These are phyloP conservation scores for Ctenosaura bakeri DNA, from an alignment of 2,797 vertebrate genomes.

Conservation along the genomic window DNA sequence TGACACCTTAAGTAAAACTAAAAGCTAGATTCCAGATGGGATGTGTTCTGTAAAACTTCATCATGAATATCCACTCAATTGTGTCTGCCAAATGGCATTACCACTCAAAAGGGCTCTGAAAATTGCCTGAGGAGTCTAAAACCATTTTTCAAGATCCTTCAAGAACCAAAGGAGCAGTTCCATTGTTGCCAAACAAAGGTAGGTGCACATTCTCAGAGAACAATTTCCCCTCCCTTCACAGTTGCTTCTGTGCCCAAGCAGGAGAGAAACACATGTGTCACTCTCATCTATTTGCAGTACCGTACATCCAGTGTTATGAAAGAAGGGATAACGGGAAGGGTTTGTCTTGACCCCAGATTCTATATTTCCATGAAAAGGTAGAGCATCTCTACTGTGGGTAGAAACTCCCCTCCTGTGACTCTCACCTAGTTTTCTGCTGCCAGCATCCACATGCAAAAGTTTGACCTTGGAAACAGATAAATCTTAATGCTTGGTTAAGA, in stretches of 20 bases:
- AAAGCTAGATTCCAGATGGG: background rate
- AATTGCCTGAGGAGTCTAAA: too few relatives aligned
- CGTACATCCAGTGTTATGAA: too few relatives aligned
- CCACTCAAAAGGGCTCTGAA: background rate
- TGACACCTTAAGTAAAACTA: background rate
- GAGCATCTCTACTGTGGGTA: too few relatives aligned
- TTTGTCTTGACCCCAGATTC: background rate
- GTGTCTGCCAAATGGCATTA: background rate
- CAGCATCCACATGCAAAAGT: background rate
- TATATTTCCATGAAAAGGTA: background rate
- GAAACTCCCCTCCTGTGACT: background rate
- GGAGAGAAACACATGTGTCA: background rate
- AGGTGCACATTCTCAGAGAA: background rate
- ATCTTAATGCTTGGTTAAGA: slow-evolving; percentile 4
- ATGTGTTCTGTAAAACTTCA: background rate
- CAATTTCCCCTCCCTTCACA: too few relatives aligned
- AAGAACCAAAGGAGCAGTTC: background rate
- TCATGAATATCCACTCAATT: background rate
- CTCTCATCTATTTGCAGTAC: background rate
- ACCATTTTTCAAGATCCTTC: background rate
- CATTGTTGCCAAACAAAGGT: background rate
- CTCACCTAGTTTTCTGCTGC: background rate
- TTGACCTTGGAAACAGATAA: background rate
- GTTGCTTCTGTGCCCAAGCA: background rate
- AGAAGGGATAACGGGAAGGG: background rate